Evolutionary conservation across 1,140 invertebrate genomes (phyloP).

Genomic region (Dendrolimus punctatus): DNA sequence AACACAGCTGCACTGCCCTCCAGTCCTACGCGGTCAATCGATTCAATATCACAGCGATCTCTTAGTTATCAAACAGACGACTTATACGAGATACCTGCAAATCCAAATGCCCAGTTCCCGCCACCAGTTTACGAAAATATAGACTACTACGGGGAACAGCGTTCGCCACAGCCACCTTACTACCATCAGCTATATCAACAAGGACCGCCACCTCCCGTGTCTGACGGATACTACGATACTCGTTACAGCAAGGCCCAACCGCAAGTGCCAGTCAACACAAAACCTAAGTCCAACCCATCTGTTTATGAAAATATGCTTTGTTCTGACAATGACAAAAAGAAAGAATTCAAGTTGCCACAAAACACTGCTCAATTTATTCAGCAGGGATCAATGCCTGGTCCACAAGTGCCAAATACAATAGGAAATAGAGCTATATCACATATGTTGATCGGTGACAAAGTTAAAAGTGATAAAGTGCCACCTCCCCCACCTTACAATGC

Average conservation of each 20-base stretch:
- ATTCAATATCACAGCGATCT: constrained; percentile 75
- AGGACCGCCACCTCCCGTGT: constrained; percentile 51
- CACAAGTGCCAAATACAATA: constrained; percentile 52
- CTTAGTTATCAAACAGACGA: constrained; percentile 75
- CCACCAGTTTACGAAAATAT: constrained; percentile 87
- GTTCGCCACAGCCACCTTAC: constrained; percentile 73
- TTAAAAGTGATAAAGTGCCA: constrained; percentile 43
- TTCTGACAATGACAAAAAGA: constrained; percentile 57
- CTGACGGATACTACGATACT: constrained; percentile 73
- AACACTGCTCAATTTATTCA: constrained; percentile 53
- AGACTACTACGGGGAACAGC: constrained; percentile 78
- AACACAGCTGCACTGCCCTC: constrained; percentile 47
- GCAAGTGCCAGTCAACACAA: constrained; percentile 77
- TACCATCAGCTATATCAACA: constrained; percentile 73
- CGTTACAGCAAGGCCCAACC: constrained; percentile 77
- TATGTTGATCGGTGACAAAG: constrained; percentile 41
- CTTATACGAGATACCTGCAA: constrained; percentile 60
- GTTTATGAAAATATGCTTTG: constrained; percentile 66
- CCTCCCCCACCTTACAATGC: constrained; percentile 47
- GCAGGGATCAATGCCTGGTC: constrained; percentile 55
- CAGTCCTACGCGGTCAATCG: constrained; percentile 70
- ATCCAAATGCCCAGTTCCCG: constrained; percentile 49
- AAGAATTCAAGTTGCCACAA: constrained; percentile 41
- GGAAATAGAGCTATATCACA: constrained; percentile 40
- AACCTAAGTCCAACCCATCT: constrained; percentile 48